phyloP scores from a whole-genome alignment of 2,888 invertebrate genomes.

The Sesamia inferens region DNA sequence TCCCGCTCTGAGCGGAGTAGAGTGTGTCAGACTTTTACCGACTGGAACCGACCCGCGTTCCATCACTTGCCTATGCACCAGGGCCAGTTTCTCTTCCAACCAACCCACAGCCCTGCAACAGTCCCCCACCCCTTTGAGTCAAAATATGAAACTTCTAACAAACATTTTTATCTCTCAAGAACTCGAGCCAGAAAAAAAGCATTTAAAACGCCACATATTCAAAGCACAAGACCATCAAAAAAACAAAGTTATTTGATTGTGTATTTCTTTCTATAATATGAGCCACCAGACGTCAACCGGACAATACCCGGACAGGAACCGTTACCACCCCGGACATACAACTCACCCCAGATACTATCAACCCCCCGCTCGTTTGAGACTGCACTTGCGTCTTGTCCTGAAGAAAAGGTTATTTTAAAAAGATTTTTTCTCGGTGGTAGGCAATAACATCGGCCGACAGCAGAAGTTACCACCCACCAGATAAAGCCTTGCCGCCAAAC shows the following conservation, averaged over 20 bases:
- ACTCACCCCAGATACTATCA: slow-evolving; percentile 50
- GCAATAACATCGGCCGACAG: too few species aligned
- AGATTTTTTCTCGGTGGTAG: neutral
- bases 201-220: neutral
- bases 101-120: too few species aligned
- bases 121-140: too few species aligned
- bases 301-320: slow-evolving; percentile 9
- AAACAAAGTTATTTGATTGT: too few species aligned
- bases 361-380: neutral
- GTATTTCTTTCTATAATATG: neutral
- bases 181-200: neutral
- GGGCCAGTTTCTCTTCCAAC: too few species aligned
- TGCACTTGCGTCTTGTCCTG: slow-evolving; percentile 43
- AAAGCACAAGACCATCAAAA: neutral
- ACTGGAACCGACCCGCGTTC: too few species aligned
- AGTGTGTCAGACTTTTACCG: too few species aligned
- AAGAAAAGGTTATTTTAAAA: neutral
- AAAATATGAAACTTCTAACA: neutral
- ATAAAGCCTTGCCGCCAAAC: too few species aligned
- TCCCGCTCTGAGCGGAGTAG: too few species aligned
- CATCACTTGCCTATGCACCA: too few species aligned
- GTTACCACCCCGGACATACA: slow-evolving; percentile 27
- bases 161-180: neutral
- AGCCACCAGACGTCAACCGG: neutral
- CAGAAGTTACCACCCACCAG: too few species aligned